A percentile compares a stretch with the other conserved stretches of the same genome.
phyloP scores from a whole-genome alignment of 2,797 vertebrate species.

The Rhadinocentrus ornatus region DNA sequence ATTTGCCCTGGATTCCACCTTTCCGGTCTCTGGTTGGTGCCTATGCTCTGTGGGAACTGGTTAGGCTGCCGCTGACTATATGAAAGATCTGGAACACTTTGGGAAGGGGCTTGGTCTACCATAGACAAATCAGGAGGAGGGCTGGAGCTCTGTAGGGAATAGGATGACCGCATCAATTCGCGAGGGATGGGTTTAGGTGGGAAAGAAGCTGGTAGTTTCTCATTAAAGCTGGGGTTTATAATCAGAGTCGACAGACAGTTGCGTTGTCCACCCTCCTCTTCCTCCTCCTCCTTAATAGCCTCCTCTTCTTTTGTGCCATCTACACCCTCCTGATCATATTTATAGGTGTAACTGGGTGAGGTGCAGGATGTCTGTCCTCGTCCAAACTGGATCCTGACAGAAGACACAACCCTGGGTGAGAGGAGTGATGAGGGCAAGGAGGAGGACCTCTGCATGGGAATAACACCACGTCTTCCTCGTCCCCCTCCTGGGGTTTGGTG shows the following conservation, averaged over 20 bases:
- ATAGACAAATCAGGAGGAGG: conserved; percentile 81
- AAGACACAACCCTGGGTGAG: conserved; percentile 90
- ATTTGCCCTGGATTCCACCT: conserved; percentile 30
- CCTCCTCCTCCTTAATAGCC: conserved; percentile 57
- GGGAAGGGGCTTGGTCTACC: conserved; percentile 77
- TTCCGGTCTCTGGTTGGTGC: conserved; percentile 34
- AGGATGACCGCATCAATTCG: conserved; percentile 80
- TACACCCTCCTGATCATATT: conserved; percentile 74
- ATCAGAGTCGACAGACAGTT: conserved; percentile 83
- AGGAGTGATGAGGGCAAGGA: conserved; percentile 89
- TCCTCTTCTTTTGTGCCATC: conserved; percentile 31
- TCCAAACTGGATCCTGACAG: conserved; percentile 89
- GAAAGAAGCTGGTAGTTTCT: conserved; percentile 30
- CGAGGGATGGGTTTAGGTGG: conserved; percentile 67
- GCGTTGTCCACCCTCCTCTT: conserved; percentile 52
- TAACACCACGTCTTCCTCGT: conserved; percentile 43
- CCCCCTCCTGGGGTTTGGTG: conserved; percentile 53
- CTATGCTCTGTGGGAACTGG: conserved; percentile 28
- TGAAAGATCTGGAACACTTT: conserved; percentile 88
- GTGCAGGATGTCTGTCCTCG: conserved; percentile 85
- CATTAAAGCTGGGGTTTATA: conserved; percentile 71
- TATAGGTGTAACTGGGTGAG: conserved; percentile 88
- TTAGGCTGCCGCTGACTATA: conserved; percentile 31
- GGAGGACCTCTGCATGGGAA: conserved; percentile 87
- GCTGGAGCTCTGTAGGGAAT: conserved; percentile 84